Base-by-base conservation (phyloP, 1,140 invertebrate genomes). In the Drosophila hydei region DNA sequence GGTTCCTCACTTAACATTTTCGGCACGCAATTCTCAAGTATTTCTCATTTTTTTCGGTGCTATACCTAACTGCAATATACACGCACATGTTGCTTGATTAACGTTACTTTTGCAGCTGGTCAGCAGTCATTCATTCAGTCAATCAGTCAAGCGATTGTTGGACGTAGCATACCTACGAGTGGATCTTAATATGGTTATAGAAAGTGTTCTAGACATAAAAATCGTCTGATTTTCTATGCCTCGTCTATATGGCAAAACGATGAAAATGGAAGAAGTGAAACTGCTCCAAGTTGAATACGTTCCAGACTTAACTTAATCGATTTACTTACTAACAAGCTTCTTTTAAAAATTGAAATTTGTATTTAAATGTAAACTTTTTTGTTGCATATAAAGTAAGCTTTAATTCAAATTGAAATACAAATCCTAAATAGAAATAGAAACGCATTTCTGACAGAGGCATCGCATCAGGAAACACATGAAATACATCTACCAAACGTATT, bases 141-240 rank as follows among this genome's bases (percentile, higher is more conserved):
- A 16, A 12, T 56, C 16, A 23, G 11, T 40, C 0, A 12, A 42
- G 16, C 2, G 14, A 42, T 42, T 42, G 7, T 8, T 30, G 27
- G 2, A 30, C 8, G 0, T 30, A 30, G 27, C 27, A 30, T 30
- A 30, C 30, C 3, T 33, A 33, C 12, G 9, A 11, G 30, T 16
- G 1, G 18, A 21, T n/a, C 58, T 51, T 36, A 16, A 43, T 55
- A 56, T 75, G 75, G 75, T 23, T 45, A 14, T 77, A 77, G 75
- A 77, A 76, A 75, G 76, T 79, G 51, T 79, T 79, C 73, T 76
- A 55, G 25, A 70, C 21, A 55, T 43, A 18, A 12, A 42, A 25
- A 56, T 43, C 40, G 18, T 19, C 2, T 21, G 18, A 19, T 42
- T 56, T 30, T 27, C 16, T 7, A 27, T 6, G 14, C 33, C 27